Evolutionary conservation across 1,140 invertebrate genomes (phyloP).

Genomic region (Zaprionus camerounensis): DNA sequence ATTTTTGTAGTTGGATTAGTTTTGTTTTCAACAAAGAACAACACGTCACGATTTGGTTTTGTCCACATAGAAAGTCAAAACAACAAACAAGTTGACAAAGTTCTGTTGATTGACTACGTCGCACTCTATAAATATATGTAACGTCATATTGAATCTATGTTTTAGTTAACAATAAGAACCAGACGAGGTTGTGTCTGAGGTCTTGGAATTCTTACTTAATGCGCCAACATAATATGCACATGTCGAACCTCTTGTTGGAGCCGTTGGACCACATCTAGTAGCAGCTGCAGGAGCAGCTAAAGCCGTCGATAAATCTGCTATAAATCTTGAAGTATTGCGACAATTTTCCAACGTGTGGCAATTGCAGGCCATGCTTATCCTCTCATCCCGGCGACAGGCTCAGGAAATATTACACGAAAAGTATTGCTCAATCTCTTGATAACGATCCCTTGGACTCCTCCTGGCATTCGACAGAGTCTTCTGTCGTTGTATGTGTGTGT

Average conservation of each 20-base stretch:
- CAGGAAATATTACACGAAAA: constrained; percentile 57
- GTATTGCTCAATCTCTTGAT: constrained; percentile 72
- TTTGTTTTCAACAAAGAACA: constrained; percentile 47
- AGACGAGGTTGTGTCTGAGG: not conserved
- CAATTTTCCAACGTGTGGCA: constrained; percentile 51
- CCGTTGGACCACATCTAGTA: constrained; percentile 22
- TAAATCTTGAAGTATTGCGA: constrained; percentile 74
- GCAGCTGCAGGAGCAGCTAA: constrained; percentile 43
- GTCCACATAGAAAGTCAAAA: constrained; percentile 13
- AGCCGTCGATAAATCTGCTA: constrained; percentile 73
- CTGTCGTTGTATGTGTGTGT: constrained; percentile 10
- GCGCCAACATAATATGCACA: constrained; percentile 37
- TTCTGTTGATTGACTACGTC: not conserved
- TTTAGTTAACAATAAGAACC: not conserved
- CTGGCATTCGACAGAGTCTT: constrained; percentile 13
- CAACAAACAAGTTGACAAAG: constrained; percentile 12
- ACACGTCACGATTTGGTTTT: constrained; percentile 59
- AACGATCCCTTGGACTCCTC: constrained; percentile 34
- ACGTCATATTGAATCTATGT: not conserved
- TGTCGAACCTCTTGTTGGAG: constrained; percentile 57
- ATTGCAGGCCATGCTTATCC: constrained; percentile 45
- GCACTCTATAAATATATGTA: not conserved
- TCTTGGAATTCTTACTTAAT: not conserved
- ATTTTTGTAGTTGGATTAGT: constrained; percentile 42
- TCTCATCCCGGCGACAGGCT: constrained; percentile 36